phyloP scores from a whole-genome alignment of 35 echinoderm and acorn worm genomes.

The Diadema setosum region DNA sequence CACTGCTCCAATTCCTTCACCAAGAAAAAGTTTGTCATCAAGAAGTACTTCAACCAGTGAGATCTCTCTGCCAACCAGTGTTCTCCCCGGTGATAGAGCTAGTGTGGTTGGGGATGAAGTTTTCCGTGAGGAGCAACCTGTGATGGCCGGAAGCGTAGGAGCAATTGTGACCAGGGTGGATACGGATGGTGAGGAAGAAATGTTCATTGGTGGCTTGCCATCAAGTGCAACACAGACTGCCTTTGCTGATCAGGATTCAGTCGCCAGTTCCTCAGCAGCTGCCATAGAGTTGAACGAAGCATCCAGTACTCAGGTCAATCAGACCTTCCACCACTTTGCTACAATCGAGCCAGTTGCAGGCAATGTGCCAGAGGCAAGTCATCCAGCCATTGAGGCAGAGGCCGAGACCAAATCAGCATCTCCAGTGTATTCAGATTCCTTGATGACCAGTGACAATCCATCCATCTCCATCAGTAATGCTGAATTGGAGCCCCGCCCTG shows the following conservation, averaged over 20 bases:
- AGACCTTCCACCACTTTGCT: slow-evolving; percentile 28
- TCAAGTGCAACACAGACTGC: not conserved
- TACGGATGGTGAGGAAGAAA: slow-evolving; percentile 53
- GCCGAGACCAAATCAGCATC: not conserved
- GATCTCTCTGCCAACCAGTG: not conserved
- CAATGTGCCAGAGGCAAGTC: not conserved
- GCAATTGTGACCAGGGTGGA: slow-evolving; percentile 22
- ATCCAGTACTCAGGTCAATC: not conserved
- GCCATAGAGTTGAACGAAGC: not conserved
- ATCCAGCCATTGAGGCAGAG: not conserved
- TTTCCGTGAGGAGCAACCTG: not conserved
- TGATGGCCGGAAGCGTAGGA: not conserved
- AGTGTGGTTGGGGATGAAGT: not conserved
- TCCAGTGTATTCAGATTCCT: not conserved
- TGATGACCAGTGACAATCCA: not conserved
- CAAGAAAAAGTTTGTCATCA: not conserved
- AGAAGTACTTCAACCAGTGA: not conserved
- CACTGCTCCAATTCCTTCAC: not conserved
- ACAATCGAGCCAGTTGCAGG: slow-evolving; percentile 45
- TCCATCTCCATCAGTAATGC: not conserved
- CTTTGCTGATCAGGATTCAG: not conserved
- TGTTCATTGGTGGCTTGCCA: slow-evolving; percentile 34
- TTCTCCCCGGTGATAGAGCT: not conserved
- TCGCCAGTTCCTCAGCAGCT: not conserved
- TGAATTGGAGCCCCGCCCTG: not conserved